phyloP scores from a whole-genome alignment of 2,888 invertebrate species.

The Drosophila meridionalis region DNA sequence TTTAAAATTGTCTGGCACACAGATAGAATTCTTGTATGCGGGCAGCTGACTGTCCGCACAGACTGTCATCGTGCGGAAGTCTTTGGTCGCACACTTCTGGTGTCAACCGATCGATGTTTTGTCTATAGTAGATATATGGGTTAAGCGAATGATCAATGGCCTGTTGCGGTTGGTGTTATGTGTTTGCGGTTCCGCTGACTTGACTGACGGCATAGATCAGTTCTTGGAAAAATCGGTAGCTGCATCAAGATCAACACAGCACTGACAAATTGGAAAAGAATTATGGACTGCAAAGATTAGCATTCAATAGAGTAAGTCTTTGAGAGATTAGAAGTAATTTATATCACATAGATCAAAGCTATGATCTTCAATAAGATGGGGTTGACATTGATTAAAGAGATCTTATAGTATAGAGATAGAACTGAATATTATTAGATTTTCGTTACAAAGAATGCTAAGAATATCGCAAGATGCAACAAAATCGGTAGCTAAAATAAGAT shows the following conservation, averaged over 20 bases:
- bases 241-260: slow-evolving; percentile 6
- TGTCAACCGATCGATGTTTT: slow-evolving; percentile 44
- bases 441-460: neutral
- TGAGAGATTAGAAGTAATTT: slow-evolving; percentile 1
- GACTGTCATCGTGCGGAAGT: slow-evolving; percentile 39
- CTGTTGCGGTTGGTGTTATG: slow-evolving; percentile 1
- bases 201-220: slow-evolving; percentile 15
- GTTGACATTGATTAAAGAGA: neutral
- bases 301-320: neutral
- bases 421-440: neutral
- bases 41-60: slow-evolving; percentile 62
- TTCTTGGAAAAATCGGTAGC: slow-evolving; percentile 44
- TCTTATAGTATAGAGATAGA: neutral
- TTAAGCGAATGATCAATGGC: slow-evolving; percentile 52
- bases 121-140: slow-evolving; percentile 37
- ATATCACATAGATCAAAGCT: neutral
- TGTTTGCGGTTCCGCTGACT: slow-evolving; percentile 17
- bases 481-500: neutral
- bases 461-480: neutral
- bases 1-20: slow-evolving; percentile 61
- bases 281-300: slow-evolving; percentile 8
- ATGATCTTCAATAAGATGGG: neutral
- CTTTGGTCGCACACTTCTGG: slow-evolving; percentile 34
- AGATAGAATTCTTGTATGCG: slow-evolving; percentile 58
- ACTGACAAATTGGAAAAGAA: slow-evolving; percentile 31